Base-by-base conservation (phyloP, 2,797 vertebrate genomes). In the Esox lucius region DNA sequence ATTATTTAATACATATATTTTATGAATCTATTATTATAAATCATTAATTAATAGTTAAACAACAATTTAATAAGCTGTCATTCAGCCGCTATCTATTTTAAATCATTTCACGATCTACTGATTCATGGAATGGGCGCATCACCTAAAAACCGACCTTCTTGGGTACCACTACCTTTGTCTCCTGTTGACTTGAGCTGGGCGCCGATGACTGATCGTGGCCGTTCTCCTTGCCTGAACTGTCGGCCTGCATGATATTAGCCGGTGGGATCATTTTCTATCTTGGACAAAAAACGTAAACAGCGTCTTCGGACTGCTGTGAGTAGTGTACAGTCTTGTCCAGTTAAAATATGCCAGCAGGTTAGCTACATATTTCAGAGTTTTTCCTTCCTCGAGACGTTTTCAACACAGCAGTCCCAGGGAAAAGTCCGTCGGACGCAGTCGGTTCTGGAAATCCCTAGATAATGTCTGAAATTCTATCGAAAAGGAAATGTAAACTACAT, bases 181-280 rank as follows among this genome's bases (percentile, higher is more conserved):
- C 93, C 75, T 92, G 93, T 75, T 93, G 92, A 78, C 83, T 89
- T 82, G 79, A 72, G 48, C 79, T 90, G 2, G 85, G 80, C 19
- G 88, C 87, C 13, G 93, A 93, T 70, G 93, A 94, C 82, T 86
- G 89, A 56, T 92, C 91, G 78, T 62, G 85, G 62, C 90, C 90
- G 75, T 88, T 91, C 84, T 93, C 91, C 81, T 91, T 92, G 75
- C 82, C 90, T 75, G 87, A 88, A 80, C 89, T 90, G 73, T 93
- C 91, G 78, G 92, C 92, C 89, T 90, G 91, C 56, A 87, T 86
- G 89, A 86, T 88, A 85, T 83, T 91, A 13, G 78, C 89, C 42
- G 94, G 94, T 2, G 94, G 94, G 83, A 94, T 94, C 94, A 94
- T 95, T 71, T 84, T 89, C 80, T 77, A 66, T 79, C 24, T 46